These are phyloP conservation scores for Hyphantria cunea DNA, from an alignment of 1,140 invertebrate species.

Conservation along the genomic window DNA sequence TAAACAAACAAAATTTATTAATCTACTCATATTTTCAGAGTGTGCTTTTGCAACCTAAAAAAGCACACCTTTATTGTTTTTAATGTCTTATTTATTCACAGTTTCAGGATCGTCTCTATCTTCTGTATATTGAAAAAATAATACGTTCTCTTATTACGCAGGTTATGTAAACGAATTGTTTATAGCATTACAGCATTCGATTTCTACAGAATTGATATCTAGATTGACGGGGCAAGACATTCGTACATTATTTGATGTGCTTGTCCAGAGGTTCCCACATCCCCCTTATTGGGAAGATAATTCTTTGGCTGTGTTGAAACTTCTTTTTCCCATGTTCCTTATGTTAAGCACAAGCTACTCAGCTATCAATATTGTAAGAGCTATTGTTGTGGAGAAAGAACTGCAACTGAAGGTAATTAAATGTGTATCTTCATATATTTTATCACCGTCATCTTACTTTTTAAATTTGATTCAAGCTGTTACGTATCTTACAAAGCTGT, in stretches of 20 bases:
- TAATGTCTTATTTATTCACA: too few relatives aligned
- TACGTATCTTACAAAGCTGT: too few relatives aligned
- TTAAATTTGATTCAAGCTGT: too few relatives aligned
- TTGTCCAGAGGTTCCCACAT: constrained; percentile 88
- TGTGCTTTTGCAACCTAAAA: too few relatives aligned
- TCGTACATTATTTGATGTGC: constrained; percentile 45
- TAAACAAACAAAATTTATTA: too few relatives aligned
- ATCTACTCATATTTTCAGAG: too few relatives aligned
- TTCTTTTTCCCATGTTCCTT: constrained; percentile 88
- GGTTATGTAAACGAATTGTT: constrained; percentile 88
- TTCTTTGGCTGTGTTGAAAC: constrained; percentile 84
- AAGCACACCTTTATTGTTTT: too few relatives aligned
- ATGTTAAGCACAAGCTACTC: constrained; percentile 90
- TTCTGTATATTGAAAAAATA: too few relatives aligned
- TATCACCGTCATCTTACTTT: too few relatives aligned
- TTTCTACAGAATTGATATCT: constrained; percentile 83
- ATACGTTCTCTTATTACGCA: constrained; percentile 47
- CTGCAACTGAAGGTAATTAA: constrained; percentile 83
- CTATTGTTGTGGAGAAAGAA: constrained; percentile 84
- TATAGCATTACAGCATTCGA: constrained; percentile 84
- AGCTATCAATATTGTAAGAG: constrained; percentile 89
- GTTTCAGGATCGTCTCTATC: too few relatives aligned
- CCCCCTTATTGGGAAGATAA: constrained; percentile 87
- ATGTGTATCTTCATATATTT: too few relatives aligned
- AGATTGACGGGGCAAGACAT: constrained; percentile 69